phyloP scores from a whole-genome alignment of 2,888 invertebrate species.

The Meiosimyza platycephala region DNA sequence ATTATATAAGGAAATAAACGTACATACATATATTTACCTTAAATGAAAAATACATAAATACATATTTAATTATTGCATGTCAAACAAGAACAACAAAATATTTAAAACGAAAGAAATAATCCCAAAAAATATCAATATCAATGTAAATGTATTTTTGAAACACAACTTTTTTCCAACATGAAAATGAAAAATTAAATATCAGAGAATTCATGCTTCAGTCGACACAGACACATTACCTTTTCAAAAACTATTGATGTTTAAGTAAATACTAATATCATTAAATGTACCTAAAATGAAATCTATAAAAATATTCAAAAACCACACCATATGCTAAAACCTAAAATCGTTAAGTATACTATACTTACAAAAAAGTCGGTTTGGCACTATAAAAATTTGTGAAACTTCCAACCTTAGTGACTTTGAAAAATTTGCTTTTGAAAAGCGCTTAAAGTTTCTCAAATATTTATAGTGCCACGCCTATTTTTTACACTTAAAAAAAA shows the following conservation, averaged over 20 bases:
- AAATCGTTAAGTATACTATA: neutral
- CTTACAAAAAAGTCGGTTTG: too few species aligned
- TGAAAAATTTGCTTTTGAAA: neutral
- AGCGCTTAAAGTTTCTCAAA: neutral
- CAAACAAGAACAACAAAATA: slow-evolving; percentile 17
- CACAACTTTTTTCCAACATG: slow-evolving; percentile 12
- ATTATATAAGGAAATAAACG: slow-evolving; percentile 30
- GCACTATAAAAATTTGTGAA: neutral
- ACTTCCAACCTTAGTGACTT: neutral
- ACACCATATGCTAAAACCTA: neutral
- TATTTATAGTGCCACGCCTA: neutral
- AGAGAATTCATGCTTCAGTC: slow-evolving; percentile 29
- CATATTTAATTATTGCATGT: slow-evolving; percentile 23
- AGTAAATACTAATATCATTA: slow-evolving; percentile 25
- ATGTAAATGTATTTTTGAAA: slow-evolving; percentile 29
- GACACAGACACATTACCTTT: neutral
- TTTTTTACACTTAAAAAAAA: too few species aligned
- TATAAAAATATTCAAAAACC: neutral
- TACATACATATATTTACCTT: slow-evolving; percentile 35
- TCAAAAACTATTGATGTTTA: slow-evolving; percentile 19
- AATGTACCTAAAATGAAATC: slow-evolving; percentile 42
- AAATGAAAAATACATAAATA: neutral
- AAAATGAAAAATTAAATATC: slow-evolving; percentile 37
- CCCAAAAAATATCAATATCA: slow-evolving; percentile 23
- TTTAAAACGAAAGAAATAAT: slow-evolving; percentile 3